These are phyloP conservation scores for Ctenosaura bakeri DNA, from an alignment of 2,797 vertebrate species.

Conservation along the genomic window DNA sequence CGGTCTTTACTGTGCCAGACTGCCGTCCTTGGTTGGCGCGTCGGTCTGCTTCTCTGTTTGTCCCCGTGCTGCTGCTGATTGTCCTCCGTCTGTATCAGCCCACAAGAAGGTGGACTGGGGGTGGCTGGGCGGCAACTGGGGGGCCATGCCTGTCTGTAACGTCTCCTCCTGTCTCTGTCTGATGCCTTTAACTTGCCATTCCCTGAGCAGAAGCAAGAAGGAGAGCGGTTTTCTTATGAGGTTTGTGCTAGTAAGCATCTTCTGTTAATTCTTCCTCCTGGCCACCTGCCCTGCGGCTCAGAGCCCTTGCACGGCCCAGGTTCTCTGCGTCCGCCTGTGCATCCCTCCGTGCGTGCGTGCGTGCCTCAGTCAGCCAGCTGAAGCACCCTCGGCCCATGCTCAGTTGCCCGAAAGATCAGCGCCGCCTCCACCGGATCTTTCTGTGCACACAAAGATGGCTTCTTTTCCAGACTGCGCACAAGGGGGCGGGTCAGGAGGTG, in stretches of 20 bases:
- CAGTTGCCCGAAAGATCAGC: conserved; percentile 63
- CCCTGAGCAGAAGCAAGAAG: conserved; percentile 94
- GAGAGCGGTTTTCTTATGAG: conserved; percentile 98
- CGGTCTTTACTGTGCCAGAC: background rate
- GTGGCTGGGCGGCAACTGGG: background rate
- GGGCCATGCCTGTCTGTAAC: conserved; percentile 77
- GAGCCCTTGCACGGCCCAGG: conserved; percentile 45
- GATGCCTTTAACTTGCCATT: conserved; percentile 84
- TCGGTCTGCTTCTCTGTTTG: conserved; percentile 15
- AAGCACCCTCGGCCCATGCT: background rate
- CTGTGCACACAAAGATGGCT: conserved; percentile 17
- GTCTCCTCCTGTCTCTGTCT: conserved; percentile 90
- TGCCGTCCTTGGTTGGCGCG: conserved; percentile 47
- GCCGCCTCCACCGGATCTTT: conserved; percentile 48
- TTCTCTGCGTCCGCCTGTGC: background rate
- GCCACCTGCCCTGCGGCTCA: conserved; percentile 49
- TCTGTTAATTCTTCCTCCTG: conserved; percentile 62
- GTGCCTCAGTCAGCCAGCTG: background rate
- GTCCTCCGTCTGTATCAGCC: background rate
- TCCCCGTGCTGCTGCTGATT: conserved; percentile 28
- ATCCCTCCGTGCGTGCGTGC: conserved; percentile 53
- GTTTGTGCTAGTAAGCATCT: conserved; percentile 89
- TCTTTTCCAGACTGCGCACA: conserved; percentile 20
- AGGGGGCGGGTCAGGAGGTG: background rate
- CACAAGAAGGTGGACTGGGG: background rate